Evolutionary conservation across 2,797 vertebrate species (phyloP).

Genomic region (Delichon dasypus): DNA sequence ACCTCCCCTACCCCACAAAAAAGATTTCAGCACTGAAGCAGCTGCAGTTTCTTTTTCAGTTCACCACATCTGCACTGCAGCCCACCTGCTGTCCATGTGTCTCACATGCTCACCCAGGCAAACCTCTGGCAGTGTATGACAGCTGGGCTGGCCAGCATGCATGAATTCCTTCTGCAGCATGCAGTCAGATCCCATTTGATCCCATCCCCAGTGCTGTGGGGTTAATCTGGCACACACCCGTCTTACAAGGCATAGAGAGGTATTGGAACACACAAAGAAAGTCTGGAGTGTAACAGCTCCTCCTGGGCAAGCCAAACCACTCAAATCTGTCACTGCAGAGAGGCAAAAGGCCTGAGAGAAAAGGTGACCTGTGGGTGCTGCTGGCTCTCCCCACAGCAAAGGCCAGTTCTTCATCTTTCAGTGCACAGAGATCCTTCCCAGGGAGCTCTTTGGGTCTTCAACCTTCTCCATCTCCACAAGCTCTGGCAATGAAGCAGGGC

Average conservation of each 20-base stretch:
- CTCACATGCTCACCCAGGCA: background rate
- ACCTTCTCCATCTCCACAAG: background rate
- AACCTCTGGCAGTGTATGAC: background rate
- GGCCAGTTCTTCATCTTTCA: background rate
- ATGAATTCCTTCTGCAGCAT: background rate
- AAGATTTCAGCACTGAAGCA: background rate
- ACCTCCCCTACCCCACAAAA: background rate
- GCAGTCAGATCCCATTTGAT: background rate
- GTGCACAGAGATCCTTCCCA: background rate
- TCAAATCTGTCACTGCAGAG: background rate
- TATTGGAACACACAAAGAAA: background rate
- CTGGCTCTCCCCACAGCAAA: background rate
- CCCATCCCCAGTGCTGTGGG: background rate
- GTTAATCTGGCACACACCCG: background rate
- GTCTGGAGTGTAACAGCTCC: background rate
- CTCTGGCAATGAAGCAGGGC: background rate
- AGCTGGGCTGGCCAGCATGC: background rate
- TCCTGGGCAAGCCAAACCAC: background rate
- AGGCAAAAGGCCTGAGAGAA: background rate
- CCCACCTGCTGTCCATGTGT: background rate
- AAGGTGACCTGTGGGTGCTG: background rate
- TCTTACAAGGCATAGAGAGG: too few relatives aligned
- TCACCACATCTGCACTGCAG: background rate
- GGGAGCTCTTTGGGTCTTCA: background rate
- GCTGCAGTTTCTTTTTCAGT: background rate